Percentiles rank a stretch among this genome's conserved stretches.
Conservation (phyloP, 2,113 vertebrate genomes). For the Pholis gunnellus region DNA sequence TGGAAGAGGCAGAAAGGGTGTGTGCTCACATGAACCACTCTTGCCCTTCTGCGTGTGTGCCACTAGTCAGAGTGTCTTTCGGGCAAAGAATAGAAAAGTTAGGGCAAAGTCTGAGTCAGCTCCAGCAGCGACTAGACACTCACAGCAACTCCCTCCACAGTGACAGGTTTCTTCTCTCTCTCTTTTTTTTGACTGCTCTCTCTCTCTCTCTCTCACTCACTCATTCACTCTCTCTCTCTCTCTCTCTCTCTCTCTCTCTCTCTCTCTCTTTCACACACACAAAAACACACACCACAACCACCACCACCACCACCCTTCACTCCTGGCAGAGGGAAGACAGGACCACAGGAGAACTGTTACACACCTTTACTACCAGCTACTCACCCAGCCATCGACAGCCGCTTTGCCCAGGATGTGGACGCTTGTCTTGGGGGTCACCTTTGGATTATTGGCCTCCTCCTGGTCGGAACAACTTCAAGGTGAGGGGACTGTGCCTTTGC, state of each 20-base stretch:
- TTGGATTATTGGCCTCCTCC: constrained; percentile 81
- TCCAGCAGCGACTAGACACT: constrained; percentile 68
- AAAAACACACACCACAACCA: constrained; percentile 35
- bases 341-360: constrained; percentile 65
- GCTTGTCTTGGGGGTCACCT: constrained; percentile 77
- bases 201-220: constrained; percentile 25
- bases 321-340: constrained; percentile 72
- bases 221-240: neutral
- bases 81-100: constrained; percentile 81
- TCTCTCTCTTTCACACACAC: constrained; percentile 24
- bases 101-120: constrained; percentile 75
- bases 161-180: constrained; percentile 53
- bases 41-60: constrained; percentile 59
- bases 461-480: constrained; percentile 70
- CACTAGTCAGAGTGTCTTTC: constrained; percentile 62
- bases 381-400: constrained; percentile 54
- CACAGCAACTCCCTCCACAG: constrained; percentile 55
- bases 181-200: constrained; percentile 9
- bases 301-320: constrained; percentile 48
- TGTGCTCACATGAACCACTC: constrained; percentile 75
- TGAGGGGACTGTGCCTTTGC: constrained; percentile 66
- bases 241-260: neutral
- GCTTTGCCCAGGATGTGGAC: constrained; percentile 80
- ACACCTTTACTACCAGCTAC: constrained; percentile 62
- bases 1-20: constrained; percentile 80